Base-by-base conservation (phyloP, 1,140 invertebrate genomes). In the Pectinophora gossypiella region DNA sequence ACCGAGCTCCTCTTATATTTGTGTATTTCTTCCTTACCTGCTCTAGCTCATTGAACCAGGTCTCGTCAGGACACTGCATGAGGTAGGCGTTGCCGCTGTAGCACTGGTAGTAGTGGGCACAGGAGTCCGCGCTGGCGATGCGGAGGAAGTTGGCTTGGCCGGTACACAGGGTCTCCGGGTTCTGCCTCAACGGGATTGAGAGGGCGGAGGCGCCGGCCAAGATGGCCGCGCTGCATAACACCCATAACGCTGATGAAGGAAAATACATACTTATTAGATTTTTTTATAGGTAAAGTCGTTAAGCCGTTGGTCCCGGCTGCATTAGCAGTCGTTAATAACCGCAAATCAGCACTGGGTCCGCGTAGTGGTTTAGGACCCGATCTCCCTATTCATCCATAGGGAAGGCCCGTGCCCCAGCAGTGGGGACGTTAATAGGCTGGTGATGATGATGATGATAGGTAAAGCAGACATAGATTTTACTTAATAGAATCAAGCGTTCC, bases 151-250 rank as follows among this genome's bases (percentile, higher is more conserved):
- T 83, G 56, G 76, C 72, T 56, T 81, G 82, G 56, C 79, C 78
- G 32, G 65, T 61, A 70, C 81, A 85, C 1, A 86, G 64, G 5
- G 79, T 85, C 81, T 85, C 83, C 64, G 76, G 71, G 53, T 76
- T 87, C 81, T 79, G 90, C 81, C 84, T 83, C 72, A 76, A 62
- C 16, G 54, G 36, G 3, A 86, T 78, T 75, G 83, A 86, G 76
- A 82, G 38, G 42, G 72, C 65, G 71, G 81, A 86, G 70, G 57
- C 59, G 57, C 64, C 57, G 54, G 70, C 68, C 43, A 77, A 56
- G 52, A 67, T 67, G 53, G 69, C 64, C 54, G 59, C 66, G 49
- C 69, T 62, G 20, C 66, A 72, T 21, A 79, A 35, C 23, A 82
- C 53, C 53, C 64, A 57, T 32, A 64, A 45, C 52, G 56, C 58